A percentile compares a stretch with the other conserved stretches of the same genome.
phyloP scores from a whole-genome alignment of 2,888 invertebrate genomes.

The Sphinx pinastri region DNA sequence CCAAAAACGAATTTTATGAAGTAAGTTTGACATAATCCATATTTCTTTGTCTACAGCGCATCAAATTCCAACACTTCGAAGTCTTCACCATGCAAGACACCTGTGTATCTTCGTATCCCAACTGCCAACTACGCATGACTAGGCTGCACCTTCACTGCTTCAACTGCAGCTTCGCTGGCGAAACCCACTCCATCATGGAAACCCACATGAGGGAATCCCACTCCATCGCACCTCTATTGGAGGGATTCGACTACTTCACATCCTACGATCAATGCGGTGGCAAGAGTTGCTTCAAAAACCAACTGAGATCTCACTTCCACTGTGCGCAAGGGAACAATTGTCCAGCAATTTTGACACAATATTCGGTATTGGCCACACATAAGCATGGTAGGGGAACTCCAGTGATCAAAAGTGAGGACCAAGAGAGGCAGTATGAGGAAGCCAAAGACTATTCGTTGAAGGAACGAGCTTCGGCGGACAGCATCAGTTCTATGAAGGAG shows the following conservation, averaged over 20 bases:
- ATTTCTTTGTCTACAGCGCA: constrained; percentile 65
- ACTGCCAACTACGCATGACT: constrained; percentile 87
- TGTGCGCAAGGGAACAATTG: constrained; percentile 79
- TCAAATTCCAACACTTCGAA: constrained; percentile 86
- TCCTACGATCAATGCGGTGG: constrained; percentile 79
- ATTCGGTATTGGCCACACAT: constrained; percentile 78
- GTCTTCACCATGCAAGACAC: constrained; percentile 84
- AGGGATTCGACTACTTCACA: constrained; percentile 93
- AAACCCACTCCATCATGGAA: constrained; percentile 89
- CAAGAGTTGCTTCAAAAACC: constrained; percentile 79
- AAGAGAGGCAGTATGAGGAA: constrained; percentile 72
- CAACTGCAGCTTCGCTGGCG: constrained; percentile 93
- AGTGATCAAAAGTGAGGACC: constrained; percentile 72
- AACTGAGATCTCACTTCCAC: constrained; percentile 76
- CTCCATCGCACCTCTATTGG: constrained; percentile 90
- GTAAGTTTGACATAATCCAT: neutral
- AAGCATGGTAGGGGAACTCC: constrained; percentile 79
- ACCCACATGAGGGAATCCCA: constrained; percentile 95
- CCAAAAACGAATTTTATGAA: too few species aligned
- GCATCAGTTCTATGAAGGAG: constrained; percentile 70
- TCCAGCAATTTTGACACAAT: constrained; percentile 78
- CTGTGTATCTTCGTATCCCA: constrained; percentile 87
- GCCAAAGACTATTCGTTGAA: constrained; percentile 81
- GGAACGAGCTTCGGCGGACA: constrained; percentile 75
- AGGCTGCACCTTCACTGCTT: constrained; percentile 94